phyloP scores from a whole-genome alignment of 2,113 vertebrate genomes.

The Centropus bengalensis region DNA sequence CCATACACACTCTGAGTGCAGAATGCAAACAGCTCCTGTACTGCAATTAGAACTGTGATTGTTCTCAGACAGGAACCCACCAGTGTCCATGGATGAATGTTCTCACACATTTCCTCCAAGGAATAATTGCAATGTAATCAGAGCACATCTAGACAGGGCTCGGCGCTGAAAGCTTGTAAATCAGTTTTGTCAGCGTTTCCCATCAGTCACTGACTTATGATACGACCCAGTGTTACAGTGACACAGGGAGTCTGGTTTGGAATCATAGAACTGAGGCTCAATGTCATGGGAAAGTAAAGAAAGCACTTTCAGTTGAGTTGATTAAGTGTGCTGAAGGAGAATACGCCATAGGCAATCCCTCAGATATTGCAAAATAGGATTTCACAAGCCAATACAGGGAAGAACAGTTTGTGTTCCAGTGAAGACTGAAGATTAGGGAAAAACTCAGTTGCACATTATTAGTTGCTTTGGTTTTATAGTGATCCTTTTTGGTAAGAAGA shows the following conservation, averaged over 20 bases:
- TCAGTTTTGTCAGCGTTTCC: slow-evolving; percentile 46
- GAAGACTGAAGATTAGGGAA: not conserved
- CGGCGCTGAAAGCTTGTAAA: slow-evolving; percentile 53
- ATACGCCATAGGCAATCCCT: not conserved
- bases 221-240: not conserved
- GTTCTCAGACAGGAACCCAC: slow-evolving; percentile 56
- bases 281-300: not conserved
- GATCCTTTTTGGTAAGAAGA: not conserved
- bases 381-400: not conserved
- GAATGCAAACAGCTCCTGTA: slow-evolving; percentile 31
- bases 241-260: slow-evolving; percentile 14
- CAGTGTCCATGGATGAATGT: slow-evolving; percentile 39
- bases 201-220: slow-evolving; percentile 52
- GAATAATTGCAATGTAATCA: slow-evolving; percentile 55
- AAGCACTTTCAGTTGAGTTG: not conserved
- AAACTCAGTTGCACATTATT: not conserved
- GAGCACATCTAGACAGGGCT: slow-evolving; percentile 47
- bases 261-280: not conserved
- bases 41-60: slow-evolving; percentile 32
- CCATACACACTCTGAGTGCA: not conserved
- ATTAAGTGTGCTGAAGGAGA: not conserved
- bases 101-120: slow-evolving; percentile 42
- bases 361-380: not conserved
- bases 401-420: not conserved
- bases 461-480: not conserved